Conservation (phyloP, 2,888 invertebrate species). For the Napeogenes inachia region DNA sequence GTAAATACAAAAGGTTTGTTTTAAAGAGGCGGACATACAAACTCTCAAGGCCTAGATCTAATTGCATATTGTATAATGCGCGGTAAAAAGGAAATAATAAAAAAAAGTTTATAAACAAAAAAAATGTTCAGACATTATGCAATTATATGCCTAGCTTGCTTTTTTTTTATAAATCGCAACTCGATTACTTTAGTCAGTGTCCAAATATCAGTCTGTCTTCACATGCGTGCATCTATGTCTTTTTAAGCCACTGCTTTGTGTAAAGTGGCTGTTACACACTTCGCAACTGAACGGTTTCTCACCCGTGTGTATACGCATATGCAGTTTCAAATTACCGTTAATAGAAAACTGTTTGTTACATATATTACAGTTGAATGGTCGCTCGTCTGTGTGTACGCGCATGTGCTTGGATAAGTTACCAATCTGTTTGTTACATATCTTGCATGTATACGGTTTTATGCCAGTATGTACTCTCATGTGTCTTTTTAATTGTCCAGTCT, state of each 20-base stretch:
- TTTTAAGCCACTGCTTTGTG: constrained; percentile 34
- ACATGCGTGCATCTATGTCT: constrained; percentile 33
- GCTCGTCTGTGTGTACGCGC: constrained; percentile 55
- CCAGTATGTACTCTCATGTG: constrained; percentile 63
- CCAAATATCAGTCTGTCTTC: constrained; percentile 17
- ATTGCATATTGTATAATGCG: no score
- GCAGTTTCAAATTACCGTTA: constrained; percentile 32
- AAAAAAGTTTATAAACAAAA: no score
- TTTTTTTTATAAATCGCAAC: no score
- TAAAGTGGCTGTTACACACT: constrained; percentile 30
- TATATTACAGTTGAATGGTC: constrained; percentile 41
- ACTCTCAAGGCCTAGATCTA: no score
- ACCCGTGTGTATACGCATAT: constrained; percentile 31
- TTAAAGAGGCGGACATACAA: no score
- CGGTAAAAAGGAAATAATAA: no score
- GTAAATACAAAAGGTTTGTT: no score
- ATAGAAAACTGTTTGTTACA: constrained; percentile 35
- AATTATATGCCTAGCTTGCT: no score
- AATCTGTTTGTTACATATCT: constrained; percentile 66
- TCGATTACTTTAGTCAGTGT: no score
- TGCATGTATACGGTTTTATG: constrained; percentile 61
- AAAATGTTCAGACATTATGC: no score
- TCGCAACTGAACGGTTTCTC: constrained; percentile 31
- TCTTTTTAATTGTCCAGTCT: constrained; percentile 59
- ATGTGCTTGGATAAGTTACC: constrained; percentile 65